Conservation (phyloP, 2,113 vertebrate species). For the Prochilodus magdalenae region DNA sequence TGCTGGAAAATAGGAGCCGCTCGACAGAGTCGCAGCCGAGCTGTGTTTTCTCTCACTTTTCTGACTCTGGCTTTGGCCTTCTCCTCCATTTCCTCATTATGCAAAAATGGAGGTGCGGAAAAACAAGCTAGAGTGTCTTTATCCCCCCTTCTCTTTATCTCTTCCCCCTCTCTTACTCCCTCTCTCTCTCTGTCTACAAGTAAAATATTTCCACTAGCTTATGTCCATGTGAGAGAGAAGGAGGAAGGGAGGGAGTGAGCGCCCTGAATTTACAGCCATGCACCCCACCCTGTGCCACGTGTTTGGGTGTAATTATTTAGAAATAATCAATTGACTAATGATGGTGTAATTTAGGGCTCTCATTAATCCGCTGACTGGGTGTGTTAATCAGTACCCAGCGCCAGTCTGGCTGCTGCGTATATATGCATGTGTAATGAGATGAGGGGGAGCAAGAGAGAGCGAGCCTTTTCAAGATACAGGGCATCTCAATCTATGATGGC, state of each 20-base stretch:
- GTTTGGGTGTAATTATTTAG: slow-evolving; percentile 65
- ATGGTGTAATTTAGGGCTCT: slow-evolving; percentile 66
- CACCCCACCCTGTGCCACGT: slow-evolving; percentile 39
- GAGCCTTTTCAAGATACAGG: no score
- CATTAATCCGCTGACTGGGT: slow-evolving; percentile 65
- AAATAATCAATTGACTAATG: slow-evolving; percentile 71
- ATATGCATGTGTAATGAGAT: slow-evolving; percentile 41
- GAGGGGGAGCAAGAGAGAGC: slow-evolving; percentile 31
- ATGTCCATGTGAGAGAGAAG: neutral
- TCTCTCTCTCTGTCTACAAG: slow-evolving; percentile 8
- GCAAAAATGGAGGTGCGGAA: slow-evolving; percentile 38
- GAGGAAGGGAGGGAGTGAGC: neutral
- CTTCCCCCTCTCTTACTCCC: neutral
- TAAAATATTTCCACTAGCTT: slow-evolving; percentile 34
- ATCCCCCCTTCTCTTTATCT: neutral
- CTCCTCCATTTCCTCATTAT: slow-evolving; percentile 51
- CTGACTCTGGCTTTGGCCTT: slow-evolving; percentile 26
- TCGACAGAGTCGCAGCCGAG: slow-evolving; percentile 15
- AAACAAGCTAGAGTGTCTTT: slow-evolving; percentile 23
- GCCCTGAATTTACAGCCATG: slow-evolving; percentile 47
- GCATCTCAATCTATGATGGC: neutral
- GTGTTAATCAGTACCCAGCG: slow-evolving; percentile 66
- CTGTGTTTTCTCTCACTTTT: slow-evolving; percentile 37
- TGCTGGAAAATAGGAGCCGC: slow-evolving; percentile 42
- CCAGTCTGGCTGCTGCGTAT: slow-evolving; percentile 54